Percentiles rank a stretch among this genome's conserved stretches.
phyloP scores from a whole-genome alignment of 2,113 vertebrate genomes.

The Natator depressus region DNA sequence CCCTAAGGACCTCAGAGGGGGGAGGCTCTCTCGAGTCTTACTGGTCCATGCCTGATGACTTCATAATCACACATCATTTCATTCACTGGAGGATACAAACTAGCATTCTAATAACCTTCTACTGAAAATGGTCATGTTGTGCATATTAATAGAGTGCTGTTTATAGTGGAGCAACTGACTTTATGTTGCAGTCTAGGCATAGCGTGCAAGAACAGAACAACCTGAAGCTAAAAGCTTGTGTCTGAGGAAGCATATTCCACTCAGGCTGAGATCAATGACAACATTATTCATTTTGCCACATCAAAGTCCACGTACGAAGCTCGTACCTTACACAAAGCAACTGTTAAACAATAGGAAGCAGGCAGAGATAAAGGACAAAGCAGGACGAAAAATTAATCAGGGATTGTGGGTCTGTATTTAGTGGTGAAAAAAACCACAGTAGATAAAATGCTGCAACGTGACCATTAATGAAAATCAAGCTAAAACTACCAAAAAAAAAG shows the following conservation, averaged over 20 bases:
- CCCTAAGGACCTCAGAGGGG: slow-evolving; percentile 91
- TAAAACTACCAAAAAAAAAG: not conserved
- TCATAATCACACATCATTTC: slow-evolving; percentile 99
- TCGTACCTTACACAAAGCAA: slow-evolving; percentile 78
- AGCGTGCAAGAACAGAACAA: slow-evolving; percentile 69
- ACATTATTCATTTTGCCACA: slow-evolving; percentile 75
- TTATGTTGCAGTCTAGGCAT: slow-evolving; percentile 61
- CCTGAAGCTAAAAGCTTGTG: slow-evolving; percentile 74
- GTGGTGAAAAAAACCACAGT: rapidly evolving
- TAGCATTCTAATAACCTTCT: slow-evolving; percentile 94
- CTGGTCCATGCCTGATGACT: slow-evolving; percentile 99
- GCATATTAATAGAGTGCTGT: slow-evolving; percentile 85
- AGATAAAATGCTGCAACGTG: slow-evolving; percentile 16
- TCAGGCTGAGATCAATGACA: slow-evolving; percentile 71
- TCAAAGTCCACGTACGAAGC: slow-evolving; percentile 76
- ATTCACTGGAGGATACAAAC: slow-evolving; percentile 93
- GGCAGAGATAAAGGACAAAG: slow-evolving; percentile 79
- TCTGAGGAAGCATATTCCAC: slow-evolving; percentile 73
- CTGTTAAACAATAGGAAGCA: slow-evolving; percentile 78
- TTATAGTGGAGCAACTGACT: slow-evolving; percentile 71
- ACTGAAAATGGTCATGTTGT: slow-evolving; percentile 85
- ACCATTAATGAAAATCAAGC: not conserved
- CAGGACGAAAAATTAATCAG: slow-evolving; percentile 36
- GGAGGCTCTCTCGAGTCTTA: slow-evolving; percentile 89
- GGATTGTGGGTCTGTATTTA: not conserved